A percentile compares a stretch with the other conserved stretches of the same genome.
Evolutionary conservation across 1,140 invertebrate species (phyloP).

Genomic region (Aphaenogaster floridana): DNA sequence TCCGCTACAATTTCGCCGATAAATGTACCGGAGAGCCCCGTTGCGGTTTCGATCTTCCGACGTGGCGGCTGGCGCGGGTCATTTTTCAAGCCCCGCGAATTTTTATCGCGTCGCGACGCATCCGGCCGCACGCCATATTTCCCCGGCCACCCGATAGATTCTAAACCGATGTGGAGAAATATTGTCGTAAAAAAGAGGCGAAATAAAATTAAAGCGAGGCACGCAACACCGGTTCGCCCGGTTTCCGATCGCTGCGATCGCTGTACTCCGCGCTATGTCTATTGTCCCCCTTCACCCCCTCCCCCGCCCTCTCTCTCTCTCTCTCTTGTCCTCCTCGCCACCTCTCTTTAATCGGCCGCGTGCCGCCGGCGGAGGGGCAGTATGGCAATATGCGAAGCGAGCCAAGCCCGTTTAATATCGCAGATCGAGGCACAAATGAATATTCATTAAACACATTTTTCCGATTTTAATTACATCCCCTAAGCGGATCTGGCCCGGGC

Average conservation of each 20-base stretch:
- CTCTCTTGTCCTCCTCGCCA: slow-evolving; percentile 27
- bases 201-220: slow-evolving; percentile 57
- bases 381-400: slow-evolving; percentile 75
- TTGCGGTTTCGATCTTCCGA: slow-evolving; percentile 56
- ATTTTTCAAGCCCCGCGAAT: slow-evolving; percentile 75
- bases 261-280: slow-evolving; percentile 19
- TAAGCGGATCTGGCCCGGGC: slow-evolving; percentile 83
- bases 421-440: slow-evolving; percentile 82
- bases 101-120: slow-evolving; percentile 72
- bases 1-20: slow-evolving; percentile 56
- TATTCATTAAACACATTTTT: slow-evolving; percentile 85
- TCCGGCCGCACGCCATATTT: slow-evolving; percentile 72
- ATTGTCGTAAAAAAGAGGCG: slow-evolving; percentile 52
- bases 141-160: slow-evolving; percentile 70
- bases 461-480: slow-evolving; percentile 86
- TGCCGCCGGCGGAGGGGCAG: slow-evolving; percentile 66
- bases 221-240: slow-evolving; percentile 50
- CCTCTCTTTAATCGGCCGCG: slow-evolving; percentile 74
- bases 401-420: slow-evolving; percentile 81
- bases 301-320: slow-evolving; percentile 15
- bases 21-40: slow-evolving; percentile 12
- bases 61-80: slow-evolving; percentile 45
- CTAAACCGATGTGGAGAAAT: slow-evolving; percentile 63
- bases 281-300: slow-evolving; percentile 41
- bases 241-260: slow-evolving; percentile 67